phyloP scores from a whole-genome alignment of 2,113 vertebrate species.

The Chloroceryle aenea region DNA sequence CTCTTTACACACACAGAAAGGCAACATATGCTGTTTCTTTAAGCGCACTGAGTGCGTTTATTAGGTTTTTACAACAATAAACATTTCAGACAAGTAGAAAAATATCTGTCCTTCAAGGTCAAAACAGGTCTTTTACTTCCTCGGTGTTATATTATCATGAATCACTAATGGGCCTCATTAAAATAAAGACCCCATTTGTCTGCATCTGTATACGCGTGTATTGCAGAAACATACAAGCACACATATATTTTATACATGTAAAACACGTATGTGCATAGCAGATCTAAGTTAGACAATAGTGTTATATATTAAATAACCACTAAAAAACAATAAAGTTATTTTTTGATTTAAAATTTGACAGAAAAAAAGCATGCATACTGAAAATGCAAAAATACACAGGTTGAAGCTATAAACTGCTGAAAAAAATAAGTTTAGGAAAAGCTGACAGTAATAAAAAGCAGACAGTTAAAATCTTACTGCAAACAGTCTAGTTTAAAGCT shows the following conservation, averaged over 20 bases:
- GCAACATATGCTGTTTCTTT: background rate
- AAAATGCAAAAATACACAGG: background rate
- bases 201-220: background rate
- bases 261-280: background rate
- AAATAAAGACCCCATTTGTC: slow-evolving; percentile 1
- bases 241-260: background rate
- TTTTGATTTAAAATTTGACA: background rate
- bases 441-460: slow-evolving; percentile 37
- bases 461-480: slow-evolving; percentile 40
- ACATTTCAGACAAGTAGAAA: background rate
- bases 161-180: background rate
- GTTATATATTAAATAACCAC: background rate
- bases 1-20: background rate
- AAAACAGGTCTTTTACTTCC: background rate
- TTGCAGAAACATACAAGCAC: background rate
- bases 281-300: background rate
- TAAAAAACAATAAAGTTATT: background rate
- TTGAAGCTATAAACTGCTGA: slow-evolving; percentile 18
- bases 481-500: slow-evolving; percentile 28
- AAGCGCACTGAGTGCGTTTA: background rate
- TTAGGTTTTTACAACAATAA: background rate
- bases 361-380: background rate
- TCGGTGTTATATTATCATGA: background rate
- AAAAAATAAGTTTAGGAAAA: slow-evolving; percentile 45
- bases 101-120: background rate